A percentile compares a stretch with the other conserved stretches of the same genome.
phyloP scores from a whole-genome alignment of 1,140 invertebrate species.

The Megathymus violae region DNA sequence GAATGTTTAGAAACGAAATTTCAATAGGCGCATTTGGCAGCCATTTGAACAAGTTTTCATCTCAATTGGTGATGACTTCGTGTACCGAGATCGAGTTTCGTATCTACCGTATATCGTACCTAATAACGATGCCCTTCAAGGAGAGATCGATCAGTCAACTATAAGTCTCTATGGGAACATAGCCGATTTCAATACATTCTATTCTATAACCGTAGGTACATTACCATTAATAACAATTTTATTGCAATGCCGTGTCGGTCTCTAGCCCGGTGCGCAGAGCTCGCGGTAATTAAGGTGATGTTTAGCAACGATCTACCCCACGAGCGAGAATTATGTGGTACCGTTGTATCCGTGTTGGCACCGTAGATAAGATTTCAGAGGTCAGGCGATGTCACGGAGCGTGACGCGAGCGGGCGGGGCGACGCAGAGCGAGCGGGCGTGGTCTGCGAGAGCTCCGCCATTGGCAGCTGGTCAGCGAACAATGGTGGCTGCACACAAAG shows the following conservation, averaged over 20 bases:
- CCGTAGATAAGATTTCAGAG: constrained; percentile 30
- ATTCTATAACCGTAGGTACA: too few relatives aligned
- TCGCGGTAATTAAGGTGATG: constrained; percentile 15
- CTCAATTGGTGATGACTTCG: too few relatives aligned
- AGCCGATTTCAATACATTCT: too few relatives aligned
- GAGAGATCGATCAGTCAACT: too few relatives aligned
- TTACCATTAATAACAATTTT: constrained; percentile 17
- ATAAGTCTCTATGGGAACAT: too few relatives aligned
- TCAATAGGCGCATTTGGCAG: too few relatives aligned
- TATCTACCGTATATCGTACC: too few relatives aligned
- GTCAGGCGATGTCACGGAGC: constrained; percentile 35
- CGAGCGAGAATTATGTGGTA: constrained; percentile 18
- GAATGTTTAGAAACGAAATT: too few relatives aligned
- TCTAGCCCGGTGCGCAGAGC: neutral
- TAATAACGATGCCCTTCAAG: too few relatives aligned
- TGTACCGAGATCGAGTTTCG: too few relatives aligned
- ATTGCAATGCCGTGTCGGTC: constrained; percentile 15
- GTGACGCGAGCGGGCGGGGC: constrained; percentile 41
- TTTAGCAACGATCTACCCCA: constrained; percentile 13
- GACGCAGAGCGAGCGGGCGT: constrained; percentile 16
- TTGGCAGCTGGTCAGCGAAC: constrained; percentile 40
- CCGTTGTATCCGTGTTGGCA: constrained; percentile 24
- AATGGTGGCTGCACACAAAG: constrained; percentile 39
- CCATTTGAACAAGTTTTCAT: too few relatives aligned
- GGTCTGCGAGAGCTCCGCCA: constrained; percentile 23